phyloP scores from a whole-genome alignment of 2,113 vertebrate genomes.

The Leucosticte australis region DNA sequence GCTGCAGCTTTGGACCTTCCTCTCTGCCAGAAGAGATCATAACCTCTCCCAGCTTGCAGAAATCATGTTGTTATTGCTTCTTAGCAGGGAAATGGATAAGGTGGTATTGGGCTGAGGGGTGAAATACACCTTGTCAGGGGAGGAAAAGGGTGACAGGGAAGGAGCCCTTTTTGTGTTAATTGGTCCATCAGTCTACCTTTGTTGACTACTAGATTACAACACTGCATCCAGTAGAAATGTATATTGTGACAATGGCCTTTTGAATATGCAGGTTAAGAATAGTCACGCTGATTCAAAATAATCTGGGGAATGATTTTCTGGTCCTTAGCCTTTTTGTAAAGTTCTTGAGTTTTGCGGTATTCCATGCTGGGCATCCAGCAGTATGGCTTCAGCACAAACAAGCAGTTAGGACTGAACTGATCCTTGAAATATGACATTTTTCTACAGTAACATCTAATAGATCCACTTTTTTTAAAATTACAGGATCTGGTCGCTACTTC shows the following conservation, averaged over 20 bases:
- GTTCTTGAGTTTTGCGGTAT: not conserved
- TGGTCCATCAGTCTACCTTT: not conserved
- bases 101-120: not conserved
- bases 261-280: not conserved
- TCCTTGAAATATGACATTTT: not conserved
- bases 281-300: not conserved
- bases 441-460: not conserved
- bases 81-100: not conserved
- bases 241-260: not conserved
- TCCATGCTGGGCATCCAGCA: not conserved
- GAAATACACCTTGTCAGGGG: not conserved
- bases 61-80: not conserved
- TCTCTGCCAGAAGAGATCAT: not conserved
- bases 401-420: not conserved
- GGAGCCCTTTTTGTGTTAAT: not conserved
- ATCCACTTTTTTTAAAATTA: not conserved
- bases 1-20: not conserved
- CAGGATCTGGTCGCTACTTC: not conserved
- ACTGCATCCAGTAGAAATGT: not conserved
- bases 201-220: not conserved
- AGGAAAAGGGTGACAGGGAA: not conserved
- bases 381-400: not conserved
- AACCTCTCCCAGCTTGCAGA: not conserved
- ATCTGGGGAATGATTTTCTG: not conserved
- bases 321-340: not conserved